Evolutionary conservation across 2,888 invertebrate genomes (phyloP), one percentile per base, ranked within the genome.

Genomic region (Agrochola lychnidis): DNA sequence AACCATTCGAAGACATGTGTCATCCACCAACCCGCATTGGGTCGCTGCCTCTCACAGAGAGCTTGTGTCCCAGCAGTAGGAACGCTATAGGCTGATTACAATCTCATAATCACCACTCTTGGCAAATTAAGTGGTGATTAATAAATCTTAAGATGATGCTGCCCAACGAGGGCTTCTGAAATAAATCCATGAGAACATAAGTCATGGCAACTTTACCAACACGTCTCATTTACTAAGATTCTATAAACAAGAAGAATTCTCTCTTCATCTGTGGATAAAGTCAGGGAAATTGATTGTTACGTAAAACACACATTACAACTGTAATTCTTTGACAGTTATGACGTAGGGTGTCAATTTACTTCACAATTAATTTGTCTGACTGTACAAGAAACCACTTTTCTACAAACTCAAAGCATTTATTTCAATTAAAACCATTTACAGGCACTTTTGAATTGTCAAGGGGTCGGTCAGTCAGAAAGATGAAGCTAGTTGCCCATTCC

Each of bases 41-140:
- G 4, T 10, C 53, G 0, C n/a, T n/a, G 10, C 10, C 12, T n/a
- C n/a, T 56, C 12, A 56, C 1, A 56, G 56, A n/a, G n/a, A 4
- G 25, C 57, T 6, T 25, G 6, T 30, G 16, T 3, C 25, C 56
- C 16, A 25, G 25, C 25, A 57, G 57, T 25, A 0, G 14, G 22
- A 9, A n/a, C 22, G 14, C 1, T 16, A 48, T 66, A 66, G 2
- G 12, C 19, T 67, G 14, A 56, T 22, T 56, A 14, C 9, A 25
- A 12, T 56, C 12, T 68, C 25, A 36, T 25, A 78, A 40, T 56
- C 36, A 48, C 10, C 19, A 40, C 4, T 14, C 14, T 40, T 42
- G 40, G 14, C 19, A 42, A 57, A 30, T 30, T 0, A 4, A 14
- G 19, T 79, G n/a, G 30, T 71, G 72, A 70, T 71, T n/a, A 16